Base-by-base conservation (phyloP, 2,113 vertebrate species). In the Toxotes jaculatrix region DNA sequence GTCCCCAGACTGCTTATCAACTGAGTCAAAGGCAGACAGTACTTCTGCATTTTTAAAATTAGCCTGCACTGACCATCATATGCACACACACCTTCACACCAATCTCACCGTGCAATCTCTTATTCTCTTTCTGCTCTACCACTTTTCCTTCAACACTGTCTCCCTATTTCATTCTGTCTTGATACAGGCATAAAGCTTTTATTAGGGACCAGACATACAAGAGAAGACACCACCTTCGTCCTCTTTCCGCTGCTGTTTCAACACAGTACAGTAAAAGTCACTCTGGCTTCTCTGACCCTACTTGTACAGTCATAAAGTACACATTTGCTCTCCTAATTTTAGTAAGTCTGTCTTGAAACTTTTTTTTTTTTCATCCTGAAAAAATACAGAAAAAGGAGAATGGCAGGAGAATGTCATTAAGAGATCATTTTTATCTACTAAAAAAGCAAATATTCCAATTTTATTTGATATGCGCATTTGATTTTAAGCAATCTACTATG, bases 171-270 rank as follows among this genome's bases (percentile, higher is more conserved):
- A 47, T 57, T 65, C 47, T 40, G 63, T 75, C 79, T 88, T 91
- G 85, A 93, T 81, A 76, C 79, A 16, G 77, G 51, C 82, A 91
- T 93, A 14, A 93, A 93, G 89, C 87, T 90, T 93, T 92, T 91
- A 93, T 91, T 78, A 87, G 79, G 63, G 62, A 62, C 19, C 7
- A 70, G 84, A 62, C 61, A 31, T 66, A 63, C 55, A 60, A 56
- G 79, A 86, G 76, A 64, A 73, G 73, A 68, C 31, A 38, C 16
- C 51, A 3, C 21, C 70, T 27, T 67, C 36, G 1, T 43, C 55
- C 4, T 63, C 23, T 17, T 27, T 67, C 60, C 57, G 57, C 36
- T 64, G 62, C 43, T 59, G 42, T 65, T 57, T 45, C 57, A 13
- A 53, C n/a, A 16, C 40, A 64, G n/a, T 16, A 59, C 70, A 71